Base-by-base conservation (phyloP, 2,113 vertebrate genomes). In the Gobio gobio region DNA sequence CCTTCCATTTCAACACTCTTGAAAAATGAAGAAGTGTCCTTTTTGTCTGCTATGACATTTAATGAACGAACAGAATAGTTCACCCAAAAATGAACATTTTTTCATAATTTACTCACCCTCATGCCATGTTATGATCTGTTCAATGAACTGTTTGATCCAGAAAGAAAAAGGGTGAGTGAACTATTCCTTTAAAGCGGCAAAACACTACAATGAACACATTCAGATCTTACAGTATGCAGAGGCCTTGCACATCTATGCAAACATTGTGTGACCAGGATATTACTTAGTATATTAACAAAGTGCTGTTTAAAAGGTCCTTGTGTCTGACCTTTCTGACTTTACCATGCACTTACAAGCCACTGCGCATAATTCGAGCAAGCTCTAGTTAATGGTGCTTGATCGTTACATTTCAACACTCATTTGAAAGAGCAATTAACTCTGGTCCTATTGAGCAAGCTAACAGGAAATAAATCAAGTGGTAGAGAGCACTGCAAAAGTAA, bases 391-490 rank as follows among this genome's bases (percentile, higher is more conserved):
- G 95, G 96, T 95, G 93, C 93, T 73, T 85, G 93, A 93, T 94
- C 94, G 94, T 94, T 95, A 91, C 92, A 94, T 94, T 96, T 96
- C 96, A 96, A 95, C 94, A 94, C 93, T 96, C 92, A 95, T 97
- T 96, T 95, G 93, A 94, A 96, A 97, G 97, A 95, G 94, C 94
- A 97, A 97, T 97, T 97, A 98, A 96, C 95, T 96, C 89, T 85
- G 90, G 89, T 91, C 93, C 92, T 95, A 94, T 95, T 95, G 94
- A 97, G 94, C 91, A 94, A 95, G 91, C 91, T 91, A 94, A 96
- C 83, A 89, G 91, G 94, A 96, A 96, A 98, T 97, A 97, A 98
- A 98, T 98, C 96, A 97, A 96, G 94, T 95, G 95, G 94, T 96
- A 95, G 96, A 89, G 91, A 96, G 95, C 92, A 93, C 93, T 94